phyloP scores from a whole-genome alignment of 1,140 invertebrate species.

The Lepidostoma basale region DNA sequence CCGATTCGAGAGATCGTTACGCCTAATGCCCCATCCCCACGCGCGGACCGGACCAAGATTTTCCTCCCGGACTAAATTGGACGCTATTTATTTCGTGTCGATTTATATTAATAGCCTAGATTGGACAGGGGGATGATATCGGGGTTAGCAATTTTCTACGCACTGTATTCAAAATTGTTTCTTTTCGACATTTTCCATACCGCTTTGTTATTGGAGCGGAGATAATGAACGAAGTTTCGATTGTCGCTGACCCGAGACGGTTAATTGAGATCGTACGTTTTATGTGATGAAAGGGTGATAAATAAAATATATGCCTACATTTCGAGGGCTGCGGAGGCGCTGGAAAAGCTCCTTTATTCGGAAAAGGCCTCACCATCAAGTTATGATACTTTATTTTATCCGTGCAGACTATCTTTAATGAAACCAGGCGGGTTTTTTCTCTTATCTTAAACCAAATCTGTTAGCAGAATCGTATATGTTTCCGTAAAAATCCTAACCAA shows the following conservation, averaged over 20 bases:
- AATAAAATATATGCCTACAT: constrained; percentile 10
- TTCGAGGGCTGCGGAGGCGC: not conserved
- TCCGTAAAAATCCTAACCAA: too few species aligned
- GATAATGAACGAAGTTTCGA: constrained; percentile 30
- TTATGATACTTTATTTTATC: too few species aligned
- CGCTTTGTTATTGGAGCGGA: not conserved
- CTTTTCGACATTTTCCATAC: constrained; percentile 14
- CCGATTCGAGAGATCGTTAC: constrained; percentile 44
- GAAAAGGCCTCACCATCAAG: too few species aligned
- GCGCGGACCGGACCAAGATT: constrained; percentile 14
- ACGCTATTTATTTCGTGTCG: constrained; percentile 39
- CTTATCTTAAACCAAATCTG: too few species aligned
- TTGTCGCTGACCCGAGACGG: constrained; percentile 9
- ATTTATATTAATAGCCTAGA: constrained; percentile 36
- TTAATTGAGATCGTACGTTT: constrained; percentile 16
- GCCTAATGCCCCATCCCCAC: constrained; percentile 41
- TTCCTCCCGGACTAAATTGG: constrained; percentile 30
- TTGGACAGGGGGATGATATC: constrained; percentile 29
- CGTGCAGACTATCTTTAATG: too few species aligned
- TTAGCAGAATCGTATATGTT: too few species aligned
- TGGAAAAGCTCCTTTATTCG: too few species aligned
- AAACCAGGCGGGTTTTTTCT: too few species aligned
- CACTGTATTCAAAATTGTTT: constrained; percentile 32
- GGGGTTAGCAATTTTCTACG: constrained; percentile 27
- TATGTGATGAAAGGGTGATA: not conserved